Percentiles rank a stretch among this genome's conserved stretches.
These are phyloP conservation scores for Bovichtus variegatus DNA, from an alignment of 2,797 vertebrate species.

Conservation along the genomic window DNA sequence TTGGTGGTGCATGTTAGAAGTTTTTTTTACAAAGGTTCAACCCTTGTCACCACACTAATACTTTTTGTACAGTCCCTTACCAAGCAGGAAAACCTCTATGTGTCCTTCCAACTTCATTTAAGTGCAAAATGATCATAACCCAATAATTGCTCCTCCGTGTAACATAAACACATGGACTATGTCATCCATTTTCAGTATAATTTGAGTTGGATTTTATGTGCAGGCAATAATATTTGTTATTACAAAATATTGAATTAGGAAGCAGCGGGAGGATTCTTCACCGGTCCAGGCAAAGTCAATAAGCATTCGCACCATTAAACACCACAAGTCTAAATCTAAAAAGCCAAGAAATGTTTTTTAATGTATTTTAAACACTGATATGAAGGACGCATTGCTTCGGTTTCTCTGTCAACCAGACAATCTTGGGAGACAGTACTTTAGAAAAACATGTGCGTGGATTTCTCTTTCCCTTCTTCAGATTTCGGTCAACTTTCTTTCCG, in stretches of 20 bases:
- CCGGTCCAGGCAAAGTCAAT: conserved; percentile 52
- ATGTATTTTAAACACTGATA: conserved; percentile 73
- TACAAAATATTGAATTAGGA: conserved; percentile 69
- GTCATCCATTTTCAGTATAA: conserved; percentile 45
- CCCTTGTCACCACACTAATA: background rate
- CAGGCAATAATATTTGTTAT: conserved; percentile 56
- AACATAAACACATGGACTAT: conserved; percentile 41
- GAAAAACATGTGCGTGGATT: conserved; percentile 36
- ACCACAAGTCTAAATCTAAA: conserved; percentile 67
- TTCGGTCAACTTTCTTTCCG: conserved; percentile 38
- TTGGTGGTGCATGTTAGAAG: background rate
- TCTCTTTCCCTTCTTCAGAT: conserved; percentile 34
- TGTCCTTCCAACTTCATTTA: conserved; percentile 40
- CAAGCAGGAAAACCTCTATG: conserved; percentile 24
- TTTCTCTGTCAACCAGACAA: conserved; percentile 75
- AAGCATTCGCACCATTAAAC: conserved; percentile 66
- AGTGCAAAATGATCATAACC: conserved; percentile 44
- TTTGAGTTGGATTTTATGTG: conserved; percentile 58
- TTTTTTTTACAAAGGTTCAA: background rate
- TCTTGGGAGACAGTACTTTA: conserved; percentile 44
- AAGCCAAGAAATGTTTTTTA: conserved; percentile 70
- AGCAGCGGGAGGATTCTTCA: conserved; percentile 53
- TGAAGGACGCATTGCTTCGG: conserved; percentile 69
- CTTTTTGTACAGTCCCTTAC: conserved; percentile 11
- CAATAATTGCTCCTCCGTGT: conserved; percentile 48